Base-by-base conservation (phyloP, 2,797 vertebrate genomes). In the Oreortyx pictus region DNA sequence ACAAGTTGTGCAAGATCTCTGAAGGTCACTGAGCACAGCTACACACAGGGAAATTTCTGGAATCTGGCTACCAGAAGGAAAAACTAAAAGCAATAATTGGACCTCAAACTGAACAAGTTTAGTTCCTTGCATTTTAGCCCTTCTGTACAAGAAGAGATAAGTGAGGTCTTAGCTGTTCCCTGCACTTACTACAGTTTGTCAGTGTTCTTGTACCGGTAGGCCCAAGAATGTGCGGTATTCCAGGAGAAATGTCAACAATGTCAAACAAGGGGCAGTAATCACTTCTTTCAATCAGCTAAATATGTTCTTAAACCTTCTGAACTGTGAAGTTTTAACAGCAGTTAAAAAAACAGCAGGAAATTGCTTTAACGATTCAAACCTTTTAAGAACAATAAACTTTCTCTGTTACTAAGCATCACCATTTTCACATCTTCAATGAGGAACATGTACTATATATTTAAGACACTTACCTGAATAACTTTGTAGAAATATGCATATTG, bases 401-500 rank as follows among this genome's bases (percentile, higher is more conserved):
- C 4, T 52, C n/a, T 87, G 39, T 62, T 70, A 57, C 74, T 79
- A 83, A 81, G 35, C 52, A 70, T 31, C 54, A 61, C 11, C 57
- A 29, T 80, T 92, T 93, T 75, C 74, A 82, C 16, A 79, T 12
- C 16, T 64, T 70, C 31, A 44, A 64, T 6, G 20, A 85, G 54
- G 44, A 57, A 64, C 17, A 43, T 18, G 27, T 11, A 41, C 7
- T 39, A 47, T 16, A 43, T 7, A 44, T 41, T 44, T 80, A 35
- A 56, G 62, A 54, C 10, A 79, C 98, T 95, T 96, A 99, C 99
- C 98, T 99, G 99, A 67, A 99, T 97, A 92, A 99, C 98, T 96
- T 98, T 99, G 97, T 99, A 99, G 98, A 99, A 99, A 97, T 99
- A 99, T 16, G 99, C 99, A 25, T 99, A 99, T 92, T 99, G 99